Base-by-base conservation (phyloP, 2,888 invertebrate species). In the Seira ritae region DNA sequence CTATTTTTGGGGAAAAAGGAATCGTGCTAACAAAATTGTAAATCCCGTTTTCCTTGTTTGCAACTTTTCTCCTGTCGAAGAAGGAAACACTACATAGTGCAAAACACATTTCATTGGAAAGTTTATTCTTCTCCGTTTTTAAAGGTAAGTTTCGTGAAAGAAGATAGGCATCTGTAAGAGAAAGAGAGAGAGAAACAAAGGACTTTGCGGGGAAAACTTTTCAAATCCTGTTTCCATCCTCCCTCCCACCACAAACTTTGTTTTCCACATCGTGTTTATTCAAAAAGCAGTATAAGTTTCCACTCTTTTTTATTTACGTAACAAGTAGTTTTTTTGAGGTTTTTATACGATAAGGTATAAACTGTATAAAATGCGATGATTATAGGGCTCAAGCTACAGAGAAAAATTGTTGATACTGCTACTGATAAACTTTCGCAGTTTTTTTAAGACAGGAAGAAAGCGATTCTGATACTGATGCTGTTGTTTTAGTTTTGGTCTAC, bases 11-110 rank as follows among this genome's bases (percentile, higher is more conserved):
- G n/a, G n/a, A n/a, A n/a, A n/a, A 42, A 78, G 55, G 46, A 69
- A 69, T 73, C 62, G 67, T 20, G 22, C 19, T 55, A 74, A 60
- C 73, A 75, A 22, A 75, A 74, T 80, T 80, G 69, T 75, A 80
- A 80, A 80, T 80, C 80, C 80, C 75, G 74, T 65, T 80, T 69
- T 80, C 24, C 60, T 74, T 75, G 80, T 75, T 75, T 65, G 46
- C 80, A 70, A 75, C 75, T 80, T 74, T 70, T 22, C 67, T 69
- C 22, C 24, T 67, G 22, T 12, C 42, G 12, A 42, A 42, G n/a
- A n/a, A n/a, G 42, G 42, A 42, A 42, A 12, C 42, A 42, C 6
- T 42, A 42, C 12, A 42, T 12, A 42, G n/a, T n/a, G n/a, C n/a
- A 42, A 42, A 42, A 42, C 42, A 42, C 12, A 12, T 42, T 42